phyloP scores from a whole-genome alignment of 2,888 invertebrate genomes.

The Opisthograptis luteolata region DNA sequence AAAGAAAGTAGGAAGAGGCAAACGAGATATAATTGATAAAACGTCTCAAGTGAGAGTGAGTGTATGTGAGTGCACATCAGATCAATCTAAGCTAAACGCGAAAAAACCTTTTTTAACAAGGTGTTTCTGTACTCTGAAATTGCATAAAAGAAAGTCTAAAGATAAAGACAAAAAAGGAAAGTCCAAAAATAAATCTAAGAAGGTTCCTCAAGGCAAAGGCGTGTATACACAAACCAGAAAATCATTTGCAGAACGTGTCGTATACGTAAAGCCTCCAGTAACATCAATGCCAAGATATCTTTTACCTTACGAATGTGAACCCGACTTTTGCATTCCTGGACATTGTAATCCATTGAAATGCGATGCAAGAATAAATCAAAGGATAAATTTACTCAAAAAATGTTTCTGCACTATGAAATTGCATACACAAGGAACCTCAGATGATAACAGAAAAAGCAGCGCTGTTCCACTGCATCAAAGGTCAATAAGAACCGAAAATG shows the following conservation, averaged over 20 bases:
- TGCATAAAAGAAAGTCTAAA: constrained; percentile 34
- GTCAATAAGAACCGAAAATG: constrained; percentile 13
- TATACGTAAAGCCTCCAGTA: constrained; percentile 17
- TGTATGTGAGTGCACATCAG: not conserved
- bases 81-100: not conserved
- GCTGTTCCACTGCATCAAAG: constrained; percentile 5
- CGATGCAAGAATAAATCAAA: constrained; percentile 25
- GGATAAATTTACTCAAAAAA: constrained; percentile 24
- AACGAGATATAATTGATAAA: not conserved
- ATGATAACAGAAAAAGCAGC: not conserved
- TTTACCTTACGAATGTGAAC: constrained; percentile 47
- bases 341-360: constrained; percentile 36
- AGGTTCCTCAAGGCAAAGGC: too few relatives aligned
- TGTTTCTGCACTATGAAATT: constrained; percentile 29
- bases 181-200: too few relatives aligned
- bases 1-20: too few relatives aligned
- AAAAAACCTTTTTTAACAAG: constrained; percentile 33
- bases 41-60: not conserved
- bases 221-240: too few relatives aligned
- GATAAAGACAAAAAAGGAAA: constrained; percentile 5
- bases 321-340: constrained; percentile 36
- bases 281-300: constrained; percentile 18
- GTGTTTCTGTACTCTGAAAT: constrained; percentile 50
- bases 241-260: constrained; percentile 9
- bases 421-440: not conserved